Conservation (phyloP, 2,888 invertebrate species). For the Platycnemis pennipes region DNA sequence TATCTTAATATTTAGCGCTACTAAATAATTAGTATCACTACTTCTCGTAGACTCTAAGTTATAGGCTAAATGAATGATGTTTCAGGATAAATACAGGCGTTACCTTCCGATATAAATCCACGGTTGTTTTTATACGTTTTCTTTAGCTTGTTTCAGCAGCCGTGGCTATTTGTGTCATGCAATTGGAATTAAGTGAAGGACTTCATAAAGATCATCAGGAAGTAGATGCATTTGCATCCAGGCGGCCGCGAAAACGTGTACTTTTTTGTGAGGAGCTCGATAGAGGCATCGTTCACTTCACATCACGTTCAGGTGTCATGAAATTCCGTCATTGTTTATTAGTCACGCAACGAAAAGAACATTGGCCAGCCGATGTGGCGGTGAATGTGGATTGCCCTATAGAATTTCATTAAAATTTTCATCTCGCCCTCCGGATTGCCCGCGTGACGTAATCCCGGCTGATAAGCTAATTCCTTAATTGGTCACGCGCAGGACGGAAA, state of each 20-base stretch:
- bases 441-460: background rate
- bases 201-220: no score
- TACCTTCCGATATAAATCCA: no score
- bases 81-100: no score
- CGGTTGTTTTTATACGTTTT: no score
- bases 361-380: background rate
- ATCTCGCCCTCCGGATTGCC: background rate
- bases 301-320: background rate
- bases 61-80: no score
- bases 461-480: conserved; percentile 36
- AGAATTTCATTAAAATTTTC: background rate
- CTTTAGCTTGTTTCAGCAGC: no score
- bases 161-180: no score
- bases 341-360: background rate
- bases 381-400: background rate
- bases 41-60: no score
- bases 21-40: no score
- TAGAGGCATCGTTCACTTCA: background rate
- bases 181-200: no score
- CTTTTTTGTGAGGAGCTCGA: background rate
- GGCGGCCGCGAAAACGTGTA: background rate
- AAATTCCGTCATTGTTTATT: background rate
- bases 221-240: background rate
- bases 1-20: no score
- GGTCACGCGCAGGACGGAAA: conserved; percentile 36